Evolutionary conservation across 2,888 invertebrate genomes (phyloP).

Genomic region (Girardia tigrina): DNA sequence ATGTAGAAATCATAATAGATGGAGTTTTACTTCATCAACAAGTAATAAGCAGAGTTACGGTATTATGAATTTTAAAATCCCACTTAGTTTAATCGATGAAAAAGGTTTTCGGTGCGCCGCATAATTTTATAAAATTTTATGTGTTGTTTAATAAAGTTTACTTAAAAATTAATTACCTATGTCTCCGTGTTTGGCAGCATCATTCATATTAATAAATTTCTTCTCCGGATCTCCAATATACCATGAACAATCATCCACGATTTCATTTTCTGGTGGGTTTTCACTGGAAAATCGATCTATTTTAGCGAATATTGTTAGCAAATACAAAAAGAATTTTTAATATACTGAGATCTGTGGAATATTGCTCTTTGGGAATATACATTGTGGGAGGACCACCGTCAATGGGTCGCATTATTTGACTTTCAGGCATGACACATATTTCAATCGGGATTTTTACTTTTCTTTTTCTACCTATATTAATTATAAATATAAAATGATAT

Average conservation of each 20-base stretch:
- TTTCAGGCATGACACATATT: slow-evolving; percentile 46
- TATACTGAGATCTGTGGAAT: slow-evolving; percentile 45
- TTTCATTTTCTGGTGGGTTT: slow-evolving; percentile 45
- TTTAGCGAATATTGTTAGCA: background rate
- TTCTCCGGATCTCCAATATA: slow-evolving; percentile 43
- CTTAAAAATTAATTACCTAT: slow-evolving; percentile 37
- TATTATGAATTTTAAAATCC: no score
- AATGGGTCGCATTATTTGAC: slow-evolving; percentile 41
- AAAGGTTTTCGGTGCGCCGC: no score
- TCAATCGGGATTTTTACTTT: slow-evolving; percentile 49
- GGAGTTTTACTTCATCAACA: no score
- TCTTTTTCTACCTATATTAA: slow-evolving; percentile 41
- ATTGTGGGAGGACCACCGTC: slow-evolving; percentile 47
- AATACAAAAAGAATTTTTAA: background rate
- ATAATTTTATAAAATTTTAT: no score
- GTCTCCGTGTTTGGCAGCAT: slow-evolving; percentile 47
- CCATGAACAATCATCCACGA: slow-evolving; percentile 50
- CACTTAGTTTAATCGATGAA: no score
- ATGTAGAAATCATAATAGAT: no score
- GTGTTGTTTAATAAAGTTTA: no score
- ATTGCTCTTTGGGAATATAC: slow-evolving; percentile 45
- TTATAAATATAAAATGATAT: slow-evolving; percentile 32
- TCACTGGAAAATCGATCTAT: slow-evolving; percentile 45
- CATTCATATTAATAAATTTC: slow-evolving; percentile 46
- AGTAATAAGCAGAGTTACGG: no score